Evolutionary conservation across 2,113 vertebrate genomes (phyloP), one percentile per base, ranked within the genome.

Genomic region (Pedetes capensis): DNA sequence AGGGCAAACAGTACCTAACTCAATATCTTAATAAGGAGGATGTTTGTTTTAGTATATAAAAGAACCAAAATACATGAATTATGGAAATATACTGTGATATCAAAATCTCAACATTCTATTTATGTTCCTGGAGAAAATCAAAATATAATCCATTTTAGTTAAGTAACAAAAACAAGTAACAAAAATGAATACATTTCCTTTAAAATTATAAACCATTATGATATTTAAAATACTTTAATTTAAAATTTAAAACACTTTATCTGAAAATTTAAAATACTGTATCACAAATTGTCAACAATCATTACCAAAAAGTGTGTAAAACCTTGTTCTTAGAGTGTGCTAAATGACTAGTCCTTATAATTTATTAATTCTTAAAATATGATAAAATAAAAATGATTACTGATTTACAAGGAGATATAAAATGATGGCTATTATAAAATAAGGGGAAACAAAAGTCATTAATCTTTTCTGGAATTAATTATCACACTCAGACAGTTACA

Each of bases 401-500:
- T 29, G 66, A 85, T 63, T 83, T 61, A 13, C 37, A 78, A 29
- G 29, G 96, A 88, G 6, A 93, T 87, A 44, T 86, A 96, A 89
- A 83, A 69, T 68, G 81, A 93, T 27, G 75, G 69, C 18, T 93
- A 92, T 69, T 84, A 69, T n/a, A 89, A 94, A 51, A 93, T 80
- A 44, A 96, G 80, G 18, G 13, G 29, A 92, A 95, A 95, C 39
- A 95, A 82, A 93, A 96, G 69, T 88, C 88, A 97, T 97, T 96
- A 75, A 96, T 94, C 34, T 63, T 91, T 64, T 71, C 5, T 87
- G 25, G 51, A 94, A 96, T 93, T 97, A 78, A 96, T 96, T 96
- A 91, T 68, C 17, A 90, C 37, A 68, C 72, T 94, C 72, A 97
- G 90, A 96, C 86, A 97, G 96, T 86, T 0, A 69, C 20, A 89